A percentile compares a stretch with the other conserved stretches of the same genome.
phyloP scores from a whole-genome alignment of 1,140 invertebrate species.

The Arion vulgaris region DNA sequence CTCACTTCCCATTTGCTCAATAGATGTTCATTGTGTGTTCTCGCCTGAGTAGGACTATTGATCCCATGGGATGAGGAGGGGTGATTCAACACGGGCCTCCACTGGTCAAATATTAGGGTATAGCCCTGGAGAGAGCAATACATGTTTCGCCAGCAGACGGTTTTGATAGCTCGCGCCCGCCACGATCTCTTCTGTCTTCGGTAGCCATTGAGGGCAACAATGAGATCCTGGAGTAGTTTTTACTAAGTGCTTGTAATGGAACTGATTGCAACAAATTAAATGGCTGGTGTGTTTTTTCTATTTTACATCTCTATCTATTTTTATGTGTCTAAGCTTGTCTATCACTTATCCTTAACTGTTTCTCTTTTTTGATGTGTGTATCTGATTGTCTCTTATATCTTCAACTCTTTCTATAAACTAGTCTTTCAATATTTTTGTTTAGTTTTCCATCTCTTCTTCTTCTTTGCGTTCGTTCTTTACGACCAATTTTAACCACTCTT shows the following conservation, averaged over 20 bases:
- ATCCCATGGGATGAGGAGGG: neutral
- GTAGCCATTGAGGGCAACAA: neutral
- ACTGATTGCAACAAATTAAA: slow-evolving; percentile 12
- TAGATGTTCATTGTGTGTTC: slow-evolving; percentile 36
- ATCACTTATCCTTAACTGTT: no score
- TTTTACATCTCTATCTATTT: neutral
- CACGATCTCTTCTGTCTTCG: neutral
- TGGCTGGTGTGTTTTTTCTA: neutral
- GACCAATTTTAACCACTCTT: no score
- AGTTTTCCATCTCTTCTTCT: no score
- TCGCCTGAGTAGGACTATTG: slow-evolving; percentile 26
- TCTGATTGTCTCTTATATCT: no score
- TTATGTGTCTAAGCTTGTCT: no score
- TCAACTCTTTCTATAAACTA: no score
- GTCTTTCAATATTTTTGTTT: no score
- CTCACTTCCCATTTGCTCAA: slow-evolving; percentile 36
- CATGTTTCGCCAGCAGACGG: slow-evolving; percentile 16
- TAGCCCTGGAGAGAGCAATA: slow-evolving; percentile 15
- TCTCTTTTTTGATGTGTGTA: no score
- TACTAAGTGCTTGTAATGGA: neutral
- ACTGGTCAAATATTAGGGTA: slow-evolving; percentile 38
- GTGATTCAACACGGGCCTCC: no score
- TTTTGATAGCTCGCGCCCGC: neutral
- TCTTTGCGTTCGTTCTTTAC: no score
- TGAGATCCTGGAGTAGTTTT: neutral